Evolutionary conservation across 2,113 vertebrate genomes (phyloP), one percentile per base, ranked within the genome.

Genomic region (Alosa alosa): DNA sequence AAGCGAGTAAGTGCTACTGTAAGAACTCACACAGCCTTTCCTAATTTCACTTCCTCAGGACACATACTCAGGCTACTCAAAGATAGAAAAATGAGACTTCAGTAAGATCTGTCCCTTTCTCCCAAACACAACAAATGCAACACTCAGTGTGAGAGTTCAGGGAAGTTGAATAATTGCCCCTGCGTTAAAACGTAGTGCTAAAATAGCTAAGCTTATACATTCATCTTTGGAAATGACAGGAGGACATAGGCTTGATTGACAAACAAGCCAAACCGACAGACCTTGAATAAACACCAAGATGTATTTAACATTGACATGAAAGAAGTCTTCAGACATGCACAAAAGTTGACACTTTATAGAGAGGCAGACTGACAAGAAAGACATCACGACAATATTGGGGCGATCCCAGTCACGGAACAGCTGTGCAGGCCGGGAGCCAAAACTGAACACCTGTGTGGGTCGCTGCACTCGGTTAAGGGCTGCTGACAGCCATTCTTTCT

Each of bases 361-460:
- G 86, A 85, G 87, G 90, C 52, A 36, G 88, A 64, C 85, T 81
- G 84, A 31, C 90, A 89, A 88, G 82, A 82, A 44, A 25, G n/a
- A 25, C n/a, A 25, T 6, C n/a, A 11, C 10, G 11, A 78, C 10
- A 39, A 39, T 78, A 78, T 78, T 78, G 36, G 72, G 36, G 72
- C 18, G 55, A 7, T 18, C 25, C 3, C 55, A 83, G 88, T 88
- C 86, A 82, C 78, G 86, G 81, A 93, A 90, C 93, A 94, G 93
- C 93, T 94, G 94, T 88, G 81, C 44, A 86, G 85, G 86, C 89
- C 84, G 49, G 78, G 85, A 87, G 81, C 89, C 86, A 89, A 44
- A 89, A 75, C 89, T 81, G 85, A 84, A 84, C 91, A 90, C 88
- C 86, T 87, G 85, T 86, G 50, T 84, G 22, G 47, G 44, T 60